Evolutionary conservation across 2,888 invertebrate species (phyloP), one percentile per base, ranked within the genome.

Genomic region (Caenorhabditis sp.): DNA sequence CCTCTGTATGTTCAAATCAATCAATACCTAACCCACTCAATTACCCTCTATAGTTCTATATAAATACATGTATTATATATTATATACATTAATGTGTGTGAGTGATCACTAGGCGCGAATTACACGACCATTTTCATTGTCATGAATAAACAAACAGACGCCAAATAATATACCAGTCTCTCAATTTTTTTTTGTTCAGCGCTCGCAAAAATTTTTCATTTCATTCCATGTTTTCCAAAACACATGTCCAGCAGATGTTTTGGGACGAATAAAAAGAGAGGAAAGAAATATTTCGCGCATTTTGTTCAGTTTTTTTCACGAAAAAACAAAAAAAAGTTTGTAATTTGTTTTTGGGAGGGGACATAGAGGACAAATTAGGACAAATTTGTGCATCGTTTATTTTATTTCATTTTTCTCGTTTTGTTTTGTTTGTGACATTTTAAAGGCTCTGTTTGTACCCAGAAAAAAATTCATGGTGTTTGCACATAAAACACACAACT

Each of bases 341-440:
- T 70, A 57, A 50, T 54, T 31, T 52, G 54, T 66, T 54, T 17
- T n/a, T 57, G 26, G 12, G 3, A 20, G 23, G 26, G 14, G 57
- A 53, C 60, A 63, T 62, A 70, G n/a, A n/a, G n/a, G 64, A 70
- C 66, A 62, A 65, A 65, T 70, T 70, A 63, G 62, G 50, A 64
- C 59, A 23, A 60, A 60, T 62, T 60, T 68, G 64, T 68, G 61
- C 63, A 56, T 52, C 31, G 27, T 52, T 26, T 60, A 50, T 36
- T 52, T 31, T 36, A 3, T 21, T 49, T 36, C 70, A 53, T 25
- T 17, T 50, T 60, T 38, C 26, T 49, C 53, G 38, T 25, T 21
- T 52, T 61, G 53, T 53, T 50, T 59, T 65, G 26, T 53, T 31
- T 64, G 20, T 53, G 31, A n/a, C n/a, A n/a, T 31, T 31, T 31